A percentile compares a stretch with the other conserved stretches of the same genome.
phyloP scores from a whole-genome alignment of 2,888 invertebrate species.

The Geotrupes spiniger region DNA sequence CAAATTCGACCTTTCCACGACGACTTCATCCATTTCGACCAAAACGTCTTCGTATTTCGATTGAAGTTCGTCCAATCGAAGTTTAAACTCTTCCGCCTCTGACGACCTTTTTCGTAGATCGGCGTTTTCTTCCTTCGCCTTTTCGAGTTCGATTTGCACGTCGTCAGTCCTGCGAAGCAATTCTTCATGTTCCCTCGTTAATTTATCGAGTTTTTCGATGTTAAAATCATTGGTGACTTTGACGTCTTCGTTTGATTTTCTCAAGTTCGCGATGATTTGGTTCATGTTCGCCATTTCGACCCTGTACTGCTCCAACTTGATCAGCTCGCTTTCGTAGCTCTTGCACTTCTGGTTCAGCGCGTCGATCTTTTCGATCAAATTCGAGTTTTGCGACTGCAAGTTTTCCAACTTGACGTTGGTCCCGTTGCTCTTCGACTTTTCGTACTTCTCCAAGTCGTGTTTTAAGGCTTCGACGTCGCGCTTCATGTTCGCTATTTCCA shows the following conservation, averaged over 20 bases:
- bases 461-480: slow-evolving; percentile 40
- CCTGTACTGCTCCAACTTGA: slow-evolving; percentile 43
- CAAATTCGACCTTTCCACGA: no score
- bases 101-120: no score
- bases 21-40: background rate
- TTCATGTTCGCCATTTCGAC: slow-evolving; percentile 32
- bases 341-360: slow-evolving; percentile 40
- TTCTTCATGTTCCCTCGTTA: slow-evolving; percentile 1
- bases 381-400: slow-evolving; percentile 44
- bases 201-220: background rate
- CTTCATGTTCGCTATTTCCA: slow-evolving; percentile 43
- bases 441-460: slow-evolving; percentile 31
- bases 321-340: slow-evolving; percentile 40
- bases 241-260: slow-evolving; percentile 20
- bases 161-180: background rate
- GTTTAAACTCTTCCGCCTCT: no score
- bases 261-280: slow-evolving; percentile 24
- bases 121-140: background rate
- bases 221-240: slow-evolving; percentile 1
- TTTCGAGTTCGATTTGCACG: slow-evolving; percentile 4
- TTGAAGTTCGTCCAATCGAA: background rate
- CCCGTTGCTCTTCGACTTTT: slow-evolving; percentile 20
- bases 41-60: slow-evolving; percentile 7
- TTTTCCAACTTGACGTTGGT: slow-evolving; percentile 39
- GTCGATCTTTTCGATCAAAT: slow-evolving; percentile 46